Conservation (phyloP, 2,797 vertebrate species). For the Macropodus opercularis region DNA sequence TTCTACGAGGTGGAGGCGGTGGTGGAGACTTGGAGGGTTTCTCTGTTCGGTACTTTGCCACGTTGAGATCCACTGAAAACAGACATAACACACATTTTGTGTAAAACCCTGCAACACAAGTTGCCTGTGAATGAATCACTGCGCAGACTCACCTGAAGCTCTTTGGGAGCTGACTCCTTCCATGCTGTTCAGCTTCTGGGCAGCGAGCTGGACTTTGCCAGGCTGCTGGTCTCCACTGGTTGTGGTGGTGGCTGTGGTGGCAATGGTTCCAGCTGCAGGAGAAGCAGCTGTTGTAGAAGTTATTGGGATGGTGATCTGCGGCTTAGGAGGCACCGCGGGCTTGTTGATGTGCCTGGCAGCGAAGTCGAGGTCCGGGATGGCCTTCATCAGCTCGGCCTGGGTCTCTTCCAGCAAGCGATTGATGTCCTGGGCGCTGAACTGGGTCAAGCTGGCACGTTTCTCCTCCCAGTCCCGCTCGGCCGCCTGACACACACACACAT, state of each 20-base stretch:
- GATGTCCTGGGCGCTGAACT: constrained; percentile 97
- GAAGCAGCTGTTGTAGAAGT: constrained; percentile 46
- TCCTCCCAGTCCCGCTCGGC: constrained; percentile 98
- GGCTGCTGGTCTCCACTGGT: constrained; percentile 88
- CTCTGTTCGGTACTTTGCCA: constrained; percentile 91
- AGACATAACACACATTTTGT: not conserved
- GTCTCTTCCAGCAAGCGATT: constrained; percentile 96
- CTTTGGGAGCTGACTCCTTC: constrained; percentile 85
- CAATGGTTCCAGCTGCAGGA: constrained; percentile 72
- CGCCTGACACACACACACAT: constrained; percentile 79
- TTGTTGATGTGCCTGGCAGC: constrained; percentile 90
- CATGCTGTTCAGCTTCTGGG: constrained; percentile 87
- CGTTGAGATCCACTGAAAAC: constrained; percentile 87
- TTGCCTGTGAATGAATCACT: not conserved
- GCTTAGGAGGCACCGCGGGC: constrained; percentile 81
- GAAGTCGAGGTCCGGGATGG: constrained; percentile 95
- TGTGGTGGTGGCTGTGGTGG: constrained; percentile 69
- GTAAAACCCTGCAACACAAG: too few species aligned
- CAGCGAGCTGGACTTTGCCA: constrained; percentile 84
- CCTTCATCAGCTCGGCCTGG: constrained; percentile 96
- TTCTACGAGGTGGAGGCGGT: constrained; percentile 91
- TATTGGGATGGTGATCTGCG: constrained; percentile 76
- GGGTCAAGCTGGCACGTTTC: constrained; percentile 93
- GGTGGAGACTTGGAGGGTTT: constrained; percentile 96
- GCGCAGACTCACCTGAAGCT: constrained; percentile 84